phyloP scores from a whole-genome alignment of 1,140 invertebrate genomes.

The Lepeophtheirus salmonis region DNA sequence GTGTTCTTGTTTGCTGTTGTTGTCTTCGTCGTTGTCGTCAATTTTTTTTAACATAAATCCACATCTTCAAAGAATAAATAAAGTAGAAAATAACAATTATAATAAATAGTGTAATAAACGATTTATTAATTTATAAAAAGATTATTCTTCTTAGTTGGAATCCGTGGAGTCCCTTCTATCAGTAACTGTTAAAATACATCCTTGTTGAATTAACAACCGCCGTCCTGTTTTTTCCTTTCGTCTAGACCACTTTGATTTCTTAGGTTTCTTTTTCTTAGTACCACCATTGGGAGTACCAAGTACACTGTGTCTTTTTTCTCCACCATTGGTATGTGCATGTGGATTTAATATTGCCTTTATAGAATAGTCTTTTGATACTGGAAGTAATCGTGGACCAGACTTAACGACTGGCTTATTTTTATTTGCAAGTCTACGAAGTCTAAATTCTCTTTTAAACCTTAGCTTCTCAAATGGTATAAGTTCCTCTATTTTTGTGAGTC shows the following conservation, averaged over 20 bases:
- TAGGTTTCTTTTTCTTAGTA: conserved; percentile 2
- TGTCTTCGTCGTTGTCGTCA: too few relatives aligned
- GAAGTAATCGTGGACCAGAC: not conserved
- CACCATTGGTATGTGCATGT: not conserved
- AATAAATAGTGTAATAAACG: too few relatives aligned
- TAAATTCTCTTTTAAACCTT: conserved; percentile 17
- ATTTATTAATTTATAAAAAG: too few relatives aligned
- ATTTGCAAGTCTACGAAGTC: not conserved
- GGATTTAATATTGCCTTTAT: conserved; percentile 6
- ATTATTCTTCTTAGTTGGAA: not conserved
- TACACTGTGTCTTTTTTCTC: not conserved
- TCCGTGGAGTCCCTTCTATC: conserved; percentile 6
- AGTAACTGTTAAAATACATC: conserved; percentile 14
- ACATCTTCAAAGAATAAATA: too few relatives aligned
- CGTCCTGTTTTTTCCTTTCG: conserved; percentile 14
- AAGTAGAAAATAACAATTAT: too few relatives aligned
- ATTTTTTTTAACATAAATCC: too few relatives aligned
- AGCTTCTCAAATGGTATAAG: conserved; percentile 55
- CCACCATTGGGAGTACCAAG: not conserved
- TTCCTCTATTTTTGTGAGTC: conserved; percentile 53
- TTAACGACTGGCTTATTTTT: not conserved
- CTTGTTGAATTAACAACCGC: conserved; percentile 12
- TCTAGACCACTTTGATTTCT: conserved; percentile 10
- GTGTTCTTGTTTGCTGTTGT: too few relatives aligned
- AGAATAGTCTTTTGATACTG: not conserved